Conservation (phyloP, 2,888 invertebrate genomes). For the Apamea monoglypha region DNA sequence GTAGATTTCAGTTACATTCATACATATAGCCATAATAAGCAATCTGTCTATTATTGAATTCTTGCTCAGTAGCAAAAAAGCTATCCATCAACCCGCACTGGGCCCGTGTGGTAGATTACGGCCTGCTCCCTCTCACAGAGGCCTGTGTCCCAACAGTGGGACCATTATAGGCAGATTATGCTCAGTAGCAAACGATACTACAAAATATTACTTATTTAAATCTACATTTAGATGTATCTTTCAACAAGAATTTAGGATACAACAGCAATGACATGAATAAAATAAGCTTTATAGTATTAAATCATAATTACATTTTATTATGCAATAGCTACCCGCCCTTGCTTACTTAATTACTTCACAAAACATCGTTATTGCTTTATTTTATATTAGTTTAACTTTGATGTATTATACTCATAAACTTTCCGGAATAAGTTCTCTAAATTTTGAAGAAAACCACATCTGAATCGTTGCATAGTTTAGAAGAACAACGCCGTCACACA, state of each 20-base stretch:
- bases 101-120: background rate
- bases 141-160: too few relatives aligned
- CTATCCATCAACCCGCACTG: background rate
- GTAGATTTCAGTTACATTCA: conserved; percentile 48
- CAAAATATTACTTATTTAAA: conserved; percentile 48
- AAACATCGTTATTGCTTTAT: background rate
- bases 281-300: background rate
- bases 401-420: background rate
- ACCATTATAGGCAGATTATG: background rate
- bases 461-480: background rate
- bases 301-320: conserved; percentile 7
- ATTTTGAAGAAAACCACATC: too few relatives aligned
- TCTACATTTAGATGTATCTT: conserved; percentile 17
- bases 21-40: background rate
- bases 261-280: conserved; percentile 9
- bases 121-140: background rate
- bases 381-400: background rate
- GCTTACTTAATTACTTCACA: background rate
- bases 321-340: background rate
- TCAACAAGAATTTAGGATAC: background rate
- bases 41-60: background rate
- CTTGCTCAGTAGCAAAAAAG: background rate
- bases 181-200: conserved; percentile 3
- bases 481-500: background rate
- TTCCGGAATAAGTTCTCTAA: too few relatives aligned